Conservation (phyloP, 2,888 invertebrate genomes). For the Lepeophtheirus nordmannii region DNA sequence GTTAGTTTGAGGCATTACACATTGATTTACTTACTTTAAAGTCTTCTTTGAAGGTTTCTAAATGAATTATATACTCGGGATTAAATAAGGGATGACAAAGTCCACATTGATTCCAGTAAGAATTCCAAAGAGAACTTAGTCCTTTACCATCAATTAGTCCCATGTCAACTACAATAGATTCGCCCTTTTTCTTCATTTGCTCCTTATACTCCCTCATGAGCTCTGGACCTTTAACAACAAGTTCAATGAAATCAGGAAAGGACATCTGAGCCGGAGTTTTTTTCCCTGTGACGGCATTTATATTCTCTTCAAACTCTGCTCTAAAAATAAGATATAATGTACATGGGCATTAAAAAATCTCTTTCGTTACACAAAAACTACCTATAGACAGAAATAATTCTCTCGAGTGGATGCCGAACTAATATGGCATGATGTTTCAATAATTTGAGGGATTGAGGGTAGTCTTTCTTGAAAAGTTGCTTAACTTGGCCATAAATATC, state of each 20-base stretch:
- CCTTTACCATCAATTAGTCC: conserved; percentile 17
- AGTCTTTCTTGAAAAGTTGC: neutral
- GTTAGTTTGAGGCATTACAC: neutral
- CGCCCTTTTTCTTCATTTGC: neutral
- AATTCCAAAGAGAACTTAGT: conserved; percentile 7
- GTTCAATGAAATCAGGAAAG: conserved; percentile 16
- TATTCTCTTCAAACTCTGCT: neutral
- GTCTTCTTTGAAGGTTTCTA: conserved; percentile 3
- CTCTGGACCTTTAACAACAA: conserved; percentile 7
- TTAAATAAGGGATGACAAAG: conserved; percentile 15
- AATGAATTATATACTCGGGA: conserved; percentile 22
- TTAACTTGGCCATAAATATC: neutral
- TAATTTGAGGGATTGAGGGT: neutral
- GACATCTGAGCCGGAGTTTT: neutral
- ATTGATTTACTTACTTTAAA: neutral
- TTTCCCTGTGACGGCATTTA: neutral
- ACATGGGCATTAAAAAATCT: neutral
- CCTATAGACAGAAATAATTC: conserved; percentile 20
- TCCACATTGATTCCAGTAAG: conserved; percentile 18
- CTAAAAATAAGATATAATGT: neutral
- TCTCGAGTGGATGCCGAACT: conserved; percentile 18
- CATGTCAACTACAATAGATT: conserved; percentile 5
- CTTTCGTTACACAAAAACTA: neutral
- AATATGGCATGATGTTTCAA: neutral
- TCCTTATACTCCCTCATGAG: neutral